A percentile compares a stretch with the other conserved stretches of the same genome.
Conservation (phyloP, 1,140 invertebrate species). For the Panulirus ornatus region DNA sequence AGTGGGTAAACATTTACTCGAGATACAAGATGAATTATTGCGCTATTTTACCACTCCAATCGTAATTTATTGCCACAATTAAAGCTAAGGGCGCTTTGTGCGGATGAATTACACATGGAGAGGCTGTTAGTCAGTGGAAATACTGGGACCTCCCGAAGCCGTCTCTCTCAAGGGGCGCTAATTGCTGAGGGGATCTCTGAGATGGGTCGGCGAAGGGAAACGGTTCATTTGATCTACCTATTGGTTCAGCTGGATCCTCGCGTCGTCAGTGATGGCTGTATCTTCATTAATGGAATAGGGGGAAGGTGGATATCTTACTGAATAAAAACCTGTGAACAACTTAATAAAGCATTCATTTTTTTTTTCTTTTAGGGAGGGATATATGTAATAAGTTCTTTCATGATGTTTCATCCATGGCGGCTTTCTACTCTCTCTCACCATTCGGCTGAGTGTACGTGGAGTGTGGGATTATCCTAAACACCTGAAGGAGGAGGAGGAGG, state of each 20-base stretch:
- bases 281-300: neutral
- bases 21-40: conserved; percentile 60
- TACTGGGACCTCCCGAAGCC: neutral
- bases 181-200: neutral
- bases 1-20: conserved; percentile 38
- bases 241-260: neutral
- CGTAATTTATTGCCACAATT: conserved; percentile 58
- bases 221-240: neutral
- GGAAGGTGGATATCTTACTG: too few relatives aligned
- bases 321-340: too few relatives aligned
- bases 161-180: neutral
- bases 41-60: conserved; percentile 28
- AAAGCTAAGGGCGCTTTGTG: conserved; percentile 44
- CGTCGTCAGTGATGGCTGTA: neutral
- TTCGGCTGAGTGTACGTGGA: too few relatives aligned
- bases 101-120: conserved; percentile 1
- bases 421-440: too few relatives aligned
- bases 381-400: too few relatives aligned
- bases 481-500: too few relatives aligned
- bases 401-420: too few relatives aligned
- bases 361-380: too few relatives aligned
- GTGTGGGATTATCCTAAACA: too few relatives aligned
- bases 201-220: neutral
- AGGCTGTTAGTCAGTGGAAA: neutral
- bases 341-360: too few relatives aligned